Base-by-base conservation (phyloP, 1,140 invertebrate genomes). In the Cotesia vestalis region DNA sequence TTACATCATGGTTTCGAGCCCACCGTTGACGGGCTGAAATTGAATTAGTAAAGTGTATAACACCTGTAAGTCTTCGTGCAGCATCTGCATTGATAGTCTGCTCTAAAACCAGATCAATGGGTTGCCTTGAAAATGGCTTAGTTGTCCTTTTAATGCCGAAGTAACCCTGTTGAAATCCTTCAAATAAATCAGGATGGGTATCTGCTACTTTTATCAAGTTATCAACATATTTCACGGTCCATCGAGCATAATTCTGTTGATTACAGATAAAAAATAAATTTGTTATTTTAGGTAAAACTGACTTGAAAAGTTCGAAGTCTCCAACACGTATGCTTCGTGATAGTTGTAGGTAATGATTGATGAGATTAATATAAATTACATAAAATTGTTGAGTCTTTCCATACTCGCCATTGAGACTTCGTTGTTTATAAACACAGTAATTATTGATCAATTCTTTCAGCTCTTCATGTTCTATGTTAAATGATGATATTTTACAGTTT, bases 261-360 rank as follows among this genome's bases (percentile, higher is more conserved):
- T 83, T 81, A n/a, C 27, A 75, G 6, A 73, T 68, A 59, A 84
- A 84, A 74, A 84, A 82, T 46, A 83, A 53, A 75, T 79, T 80
- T 2, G 69, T 72, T 0, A 82, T 80, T 76, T 81, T 79, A 9
- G 77, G 71, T 20, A 83, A 61, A 12, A 74, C n/a, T 9, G 9
- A 78, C 53, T 76, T 77, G 71, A 52, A 61, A 71, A 74, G 71
- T 71, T 61, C 71, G n/a, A 46, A 77, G 60, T 80, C 73, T 36
- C 72, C 73, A n/a, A 57, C 76, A 12, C 76, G 71, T 40, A 79
- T 76, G 63, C 78, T 79, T 57, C 68, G 66, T 34, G 57, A 69
- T n/a, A 78, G 55, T 9, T 61, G 51, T 34, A 72, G 20, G 69
- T 78, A 78, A 55, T 77, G 73, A 72, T 73, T 64, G 35, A 79